Base-by-base conservation (phyloP, 2,888 invertebrate genomes). In the Falcaria lacertinaria region DNA sequence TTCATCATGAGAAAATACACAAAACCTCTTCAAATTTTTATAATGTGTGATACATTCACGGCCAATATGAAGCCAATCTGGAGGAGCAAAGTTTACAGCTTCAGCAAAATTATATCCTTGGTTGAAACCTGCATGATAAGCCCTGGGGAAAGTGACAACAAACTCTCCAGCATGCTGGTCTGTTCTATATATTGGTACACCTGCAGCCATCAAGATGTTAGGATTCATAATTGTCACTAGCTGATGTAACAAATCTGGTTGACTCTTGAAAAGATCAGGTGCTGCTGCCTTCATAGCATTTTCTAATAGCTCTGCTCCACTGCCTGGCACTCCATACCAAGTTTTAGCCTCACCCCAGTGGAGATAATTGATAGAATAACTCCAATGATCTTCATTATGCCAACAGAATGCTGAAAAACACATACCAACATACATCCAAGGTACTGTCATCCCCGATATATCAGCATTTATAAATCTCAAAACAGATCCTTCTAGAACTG, bases 401-500 rank as follows among this genome's bases (percentile, higher is more conserved):
- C 95, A 95, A 64, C 94, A 95, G 76, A 95, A 95, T 52, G 94
- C 94, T 41, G 94, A 92, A 79, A 95, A 95, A 64, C 94, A 94
- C 95, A 95, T 95, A 33, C 95, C 95, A 45, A 95, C 95, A 84
- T 95, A 95, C 90, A 94, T 94, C 95, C 95, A 95, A 8, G 95
- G 95, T 5, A 94, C 92, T 64, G 90, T 90, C 90, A 90, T 90
- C 37, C 95, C 95, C 45, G 94, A 94, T 64, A 95, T 94, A 63
- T 94, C 94, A 44, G 92, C 93, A 79, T 93, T 92, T 55, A 95
- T 94, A 74, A 94, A 93, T 58, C 91, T 90, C 42, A 95, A 85
- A 0, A 95, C 93, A 38, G 93, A 93, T 41, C 93, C 92, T 54
- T 93, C 91, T 39, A 93, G 74, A 8, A 94, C 91, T 19, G 95